phyloP scores from a whole-genome alignment of 2,113 vertebrate genomes.

The western clawed frog (Xenopus tropicalis) region UCB_Xtro_10.0 CM004451.2:59838501-59839000 shows the following conservation, averaged over 20 bases:
- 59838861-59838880: conserved; percentile 29
- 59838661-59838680: conserved; percentile 56
- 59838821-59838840: conserved; percentile 40
- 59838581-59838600: background rate
- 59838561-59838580: background rate
- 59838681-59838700: conserved; percentile 77
- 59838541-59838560: background rate
- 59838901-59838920: conserved; percentile 42
- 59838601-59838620: conserved; percentile 43
- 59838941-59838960: conserved; percentile 31
- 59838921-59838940: conserved; percentile 41
- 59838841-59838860: conserved; percentile 16
- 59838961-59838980: conserved; percentile 38
- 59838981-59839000: conserved; percentile 33
- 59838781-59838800: conserved; percentile 28
- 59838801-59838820: conserved; percentile 41
- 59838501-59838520: too few relatives aligned
- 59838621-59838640: conserved; percentile 81
- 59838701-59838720: conserved; percentile 47
- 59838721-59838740: conserved; percentile 23
- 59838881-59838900: conserved; percentile 41
- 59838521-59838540: too few relatives aligned
- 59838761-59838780: conserved; percentile 15
- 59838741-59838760: conserved; percentile 26
- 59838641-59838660: conserved; percentile 73